Evolutionary conservation across 2,888 invertebrate genomes (phyloP).

Genomic region (Megalurothrips usitatus): DNA sequence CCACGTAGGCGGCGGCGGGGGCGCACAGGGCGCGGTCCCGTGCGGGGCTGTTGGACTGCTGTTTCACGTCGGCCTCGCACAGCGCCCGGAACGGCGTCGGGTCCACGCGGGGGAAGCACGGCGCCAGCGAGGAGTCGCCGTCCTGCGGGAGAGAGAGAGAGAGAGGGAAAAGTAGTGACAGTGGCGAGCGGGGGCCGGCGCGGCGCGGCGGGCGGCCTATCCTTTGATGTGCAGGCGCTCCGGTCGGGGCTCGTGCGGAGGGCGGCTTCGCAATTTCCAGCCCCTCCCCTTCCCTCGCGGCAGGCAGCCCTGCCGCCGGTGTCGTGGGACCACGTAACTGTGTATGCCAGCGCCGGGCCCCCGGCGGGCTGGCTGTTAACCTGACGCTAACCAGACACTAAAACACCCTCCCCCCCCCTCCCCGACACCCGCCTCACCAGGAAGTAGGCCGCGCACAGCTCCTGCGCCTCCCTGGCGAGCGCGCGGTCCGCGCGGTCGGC

Average conservation of each 20-base stretch:
- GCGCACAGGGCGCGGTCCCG: conserved; percentile 44
- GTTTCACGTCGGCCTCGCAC: conserved; percentile 44
- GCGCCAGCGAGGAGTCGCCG: conserved; percentile 44
- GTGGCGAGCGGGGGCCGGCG: background rate
- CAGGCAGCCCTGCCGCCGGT: no score
- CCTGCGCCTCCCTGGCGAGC: conserved; percentile 1
- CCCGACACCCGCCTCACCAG: background rate
- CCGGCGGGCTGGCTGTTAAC: no score
- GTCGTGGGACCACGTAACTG: no score
- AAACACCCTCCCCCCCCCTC: background rate
- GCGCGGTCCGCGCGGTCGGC: conserved; percentile 27
- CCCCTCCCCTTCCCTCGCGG: no score
- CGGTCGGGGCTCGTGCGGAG: background rate
- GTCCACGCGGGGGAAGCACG: conserved; percentile 48
- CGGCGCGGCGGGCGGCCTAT: background rate
- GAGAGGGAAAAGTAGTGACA: background rate
- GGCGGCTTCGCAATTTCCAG: no score
- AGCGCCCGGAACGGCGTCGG: conserved; percentile 45
- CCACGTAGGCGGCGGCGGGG: conserved; percentile 47
- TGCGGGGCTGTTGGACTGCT: conserved; percentile 46
- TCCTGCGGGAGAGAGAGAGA: background rate
- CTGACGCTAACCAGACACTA: no score
- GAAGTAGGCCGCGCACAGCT: conserved; percentile 33
- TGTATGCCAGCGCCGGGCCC: no score
- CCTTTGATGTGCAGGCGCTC: background rate